Evolutionary conservation across 2,797 vertebrate genomes (phyloP), one percentile per base, ranked within the genome.

Genomic region (Silurus lanzhouensis): DNA sequence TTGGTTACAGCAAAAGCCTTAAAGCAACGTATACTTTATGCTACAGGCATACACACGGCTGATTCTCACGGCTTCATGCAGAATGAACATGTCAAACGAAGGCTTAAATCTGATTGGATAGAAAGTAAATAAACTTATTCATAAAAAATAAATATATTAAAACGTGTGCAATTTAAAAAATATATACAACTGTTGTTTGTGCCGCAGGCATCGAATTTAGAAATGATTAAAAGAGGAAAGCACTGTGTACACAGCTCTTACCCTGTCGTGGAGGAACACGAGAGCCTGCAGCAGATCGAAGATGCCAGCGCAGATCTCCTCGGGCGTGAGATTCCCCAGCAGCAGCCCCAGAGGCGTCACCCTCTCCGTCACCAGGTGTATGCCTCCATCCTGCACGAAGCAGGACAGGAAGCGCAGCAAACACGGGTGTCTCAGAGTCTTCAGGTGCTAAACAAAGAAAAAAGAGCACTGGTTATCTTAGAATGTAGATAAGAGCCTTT

Each of bases 371-470:
- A 99, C 96, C 87, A 99, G 93, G 92, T 99, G 98, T 89, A 99
- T 97, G 83, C 93, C 96, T 0, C 96, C 96, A 2, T 96, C 92
- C 92, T 98, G 97, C 93, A 99, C 96, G 0, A 96, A 96, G 90
- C 98, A 99, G 3, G 97, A 99, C 38, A 99, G 94, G 94, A 99
- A 99, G 71, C 97, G 96, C 84, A 99, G 94, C 85, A 99, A 94
- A 92, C 97, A 97, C 0, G 98, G 98, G 89, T 99, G 98, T 89
- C 98, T 96, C 84, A 99, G 92, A 14, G 97, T 99, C 93, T 99
- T 99, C 93, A 99, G 93, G 92, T 99, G 98, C 98, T 99, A 94
- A 46, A 52, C 48, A 86, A 0, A 76, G 19, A 12, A n/a, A 64
- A 48, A 8, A 48, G 44, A 20, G 27, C 6, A 25, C 6, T 5